Evolutionary conservation across 2,113 vertebrate species (phyloP).

Genomic region (Eurypyga helias): DNA sequence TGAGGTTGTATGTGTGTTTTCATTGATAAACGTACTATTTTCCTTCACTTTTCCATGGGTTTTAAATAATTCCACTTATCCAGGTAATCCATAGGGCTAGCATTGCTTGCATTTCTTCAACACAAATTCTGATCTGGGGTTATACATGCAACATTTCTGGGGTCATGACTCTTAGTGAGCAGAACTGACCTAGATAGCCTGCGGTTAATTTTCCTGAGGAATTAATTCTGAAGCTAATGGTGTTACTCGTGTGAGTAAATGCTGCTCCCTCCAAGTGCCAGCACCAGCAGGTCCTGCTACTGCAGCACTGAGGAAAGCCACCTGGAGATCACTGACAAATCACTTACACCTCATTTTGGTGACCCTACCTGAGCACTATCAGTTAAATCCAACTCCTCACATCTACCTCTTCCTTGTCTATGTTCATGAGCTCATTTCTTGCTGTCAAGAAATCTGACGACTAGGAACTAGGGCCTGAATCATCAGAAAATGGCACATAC

Average conservation of each 20-base stretch:
- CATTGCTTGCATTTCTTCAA: not conserved
- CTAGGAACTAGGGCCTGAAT: not conserved
- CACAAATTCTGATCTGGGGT: not conserved
- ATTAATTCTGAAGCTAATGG: not conserved
- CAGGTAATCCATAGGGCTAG: not conserved
- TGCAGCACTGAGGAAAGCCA: not conserved
- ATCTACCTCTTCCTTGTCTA: not conserved
- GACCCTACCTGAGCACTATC: not conserved
- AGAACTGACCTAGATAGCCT: not conserved
- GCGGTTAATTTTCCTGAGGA: not conserved
- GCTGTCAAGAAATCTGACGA: not conserved
- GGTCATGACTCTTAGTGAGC: not conserved
- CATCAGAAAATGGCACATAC: slow-evolving; percentile 2
- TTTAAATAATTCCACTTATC: not conserved
- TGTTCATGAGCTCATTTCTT: not conserved
- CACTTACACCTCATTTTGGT: not conserved
- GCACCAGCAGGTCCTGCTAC: not conserved
- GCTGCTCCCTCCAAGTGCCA: not conserved
- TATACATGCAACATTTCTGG: not conserved
- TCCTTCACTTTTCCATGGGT: not conserved
- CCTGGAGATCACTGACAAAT: not conserved
- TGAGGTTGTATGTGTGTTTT: not conserved
- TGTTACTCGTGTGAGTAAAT: not conserved
- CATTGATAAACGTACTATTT: not conserved
- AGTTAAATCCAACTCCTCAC: not conserved